Conservation (phyloP, 2,113 vertebrate genomes). For the Anhinga rufa region DNA sequence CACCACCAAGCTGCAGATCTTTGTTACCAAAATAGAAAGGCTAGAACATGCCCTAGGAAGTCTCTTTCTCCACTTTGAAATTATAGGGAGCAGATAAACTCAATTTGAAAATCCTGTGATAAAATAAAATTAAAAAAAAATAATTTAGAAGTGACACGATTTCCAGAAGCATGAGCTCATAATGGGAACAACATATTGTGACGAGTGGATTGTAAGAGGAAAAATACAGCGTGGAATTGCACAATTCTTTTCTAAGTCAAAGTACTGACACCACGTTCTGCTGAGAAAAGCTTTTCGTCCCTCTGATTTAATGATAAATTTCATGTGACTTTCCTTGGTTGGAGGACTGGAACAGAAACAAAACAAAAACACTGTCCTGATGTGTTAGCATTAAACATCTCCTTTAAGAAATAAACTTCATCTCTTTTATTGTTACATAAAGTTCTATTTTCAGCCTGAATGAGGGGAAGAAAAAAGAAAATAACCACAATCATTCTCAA, state of each 20-base stretch:
- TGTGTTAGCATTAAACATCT: background rate
- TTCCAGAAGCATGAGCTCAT: background rate
- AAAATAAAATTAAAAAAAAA: background rate
- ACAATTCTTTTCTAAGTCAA: background rate
- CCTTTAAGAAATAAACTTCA: background rate
- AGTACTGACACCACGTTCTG: background rate
- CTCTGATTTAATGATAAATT: background rate
- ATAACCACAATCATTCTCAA: background rate
- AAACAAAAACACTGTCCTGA: background rate
- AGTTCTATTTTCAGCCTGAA: background rate
- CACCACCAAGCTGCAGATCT: conserved; percentile 6
- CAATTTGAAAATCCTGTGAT: background rate
- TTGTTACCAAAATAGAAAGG: conserved; percentile 20
- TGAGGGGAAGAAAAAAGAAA: background rate
- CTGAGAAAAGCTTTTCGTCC: conserved; percentile 2
- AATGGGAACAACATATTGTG: background rate
- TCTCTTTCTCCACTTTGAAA: background rate
- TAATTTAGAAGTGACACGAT: background rate
- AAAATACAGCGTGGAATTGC: background rate
- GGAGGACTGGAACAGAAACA: background rate
- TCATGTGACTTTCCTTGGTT: background rate
- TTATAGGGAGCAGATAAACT: background rate
- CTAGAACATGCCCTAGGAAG: conserved; percentile 31
- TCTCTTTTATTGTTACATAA: conserved; percentile 2
- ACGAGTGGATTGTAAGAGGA: background rate